Percentiles rank a stretch among this genome's conserved stretches.
Conservation (phyloP, 1,140 invertebrate genomes). For the Drosophila burlai region DNA sequence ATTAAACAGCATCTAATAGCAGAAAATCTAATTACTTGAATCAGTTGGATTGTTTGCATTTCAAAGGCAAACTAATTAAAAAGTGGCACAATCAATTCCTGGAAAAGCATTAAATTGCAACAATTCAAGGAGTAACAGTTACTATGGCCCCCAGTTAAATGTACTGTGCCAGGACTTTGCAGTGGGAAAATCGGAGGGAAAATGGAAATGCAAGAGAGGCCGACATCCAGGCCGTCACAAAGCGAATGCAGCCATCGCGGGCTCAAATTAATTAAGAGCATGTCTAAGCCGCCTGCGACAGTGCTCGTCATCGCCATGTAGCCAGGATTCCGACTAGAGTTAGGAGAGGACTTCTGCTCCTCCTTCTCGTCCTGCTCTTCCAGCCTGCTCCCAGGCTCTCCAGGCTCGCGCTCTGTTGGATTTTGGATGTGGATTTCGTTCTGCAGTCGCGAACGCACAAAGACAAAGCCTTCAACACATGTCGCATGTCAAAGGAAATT, state of each 20-base stretch:
- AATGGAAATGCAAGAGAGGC: constrained; percentile 1
- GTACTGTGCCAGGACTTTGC: constrained; percentile 16
- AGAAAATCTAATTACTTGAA: neutral
- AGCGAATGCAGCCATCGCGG: constrained; percentile 57
- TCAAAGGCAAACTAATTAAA: constrained; percentile 2
- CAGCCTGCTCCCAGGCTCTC: constrained; percentile 22
- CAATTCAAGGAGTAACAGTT: constrained; percentile 38
- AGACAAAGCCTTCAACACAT: constrained; percentile 76
- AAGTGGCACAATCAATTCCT: neutral
- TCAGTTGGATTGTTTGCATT: neutral
- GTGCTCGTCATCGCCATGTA: constrained; percentile 36
- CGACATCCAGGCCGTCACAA: constrained; percentile 40
- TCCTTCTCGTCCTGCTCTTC: neutral
- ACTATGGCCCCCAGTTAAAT: constrained; percentile 40
- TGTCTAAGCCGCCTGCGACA: constrained; percentile 43
- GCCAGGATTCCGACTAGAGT: constrained; percentile 4
- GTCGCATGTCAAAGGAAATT: constrained; percentile 78
- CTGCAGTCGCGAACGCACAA: constrained; percentile 70
- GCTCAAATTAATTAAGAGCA: constrained; percentile 77
- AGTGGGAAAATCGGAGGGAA: constrained; percentile 12
- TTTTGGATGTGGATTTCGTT: constrained; percentile 44
- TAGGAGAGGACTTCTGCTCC: neutral
- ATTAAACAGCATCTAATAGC: no score
- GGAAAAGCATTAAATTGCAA: constrained; percentile 5
- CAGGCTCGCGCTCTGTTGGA: constrained; percentile 60